Conservation (phyloP, 2,797 vertebrate species). For the Cirrhinus mrigala region DNA sequence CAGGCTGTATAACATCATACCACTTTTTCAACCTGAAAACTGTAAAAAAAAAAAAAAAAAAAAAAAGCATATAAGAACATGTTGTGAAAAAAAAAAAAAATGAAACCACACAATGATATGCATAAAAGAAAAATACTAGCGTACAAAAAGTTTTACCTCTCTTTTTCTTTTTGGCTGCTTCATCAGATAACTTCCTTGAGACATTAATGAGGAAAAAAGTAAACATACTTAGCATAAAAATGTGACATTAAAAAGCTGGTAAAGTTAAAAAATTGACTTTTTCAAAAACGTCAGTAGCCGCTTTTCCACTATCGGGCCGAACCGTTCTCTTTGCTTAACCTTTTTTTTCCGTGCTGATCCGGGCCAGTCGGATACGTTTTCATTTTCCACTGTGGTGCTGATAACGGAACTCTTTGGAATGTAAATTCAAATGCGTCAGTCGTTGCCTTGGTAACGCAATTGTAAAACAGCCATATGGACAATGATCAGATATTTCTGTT, state of each 20-base stretch:
- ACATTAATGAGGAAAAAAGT: conserved; percentile 42
- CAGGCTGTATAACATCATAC: conserved; percentile 69
- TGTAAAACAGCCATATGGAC: no score
- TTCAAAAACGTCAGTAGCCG: neutral
- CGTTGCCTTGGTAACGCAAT: no score
- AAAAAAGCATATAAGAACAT: neutral
- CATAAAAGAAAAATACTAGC: neutral
- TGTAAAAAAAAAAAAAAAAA: conserved; percentile 11
- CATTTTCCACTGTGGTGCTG: no score
- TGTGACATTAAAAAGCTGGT: neutral
- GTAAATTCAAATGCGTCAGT: no score
- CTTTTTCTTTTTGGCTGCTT: neutral
- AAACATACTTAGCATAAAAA: neutral
- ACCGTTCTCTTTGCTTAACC: no score
- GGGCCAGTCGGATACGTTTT: no score
- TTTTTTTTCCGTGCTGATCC: no score
- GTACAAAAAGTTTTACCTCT: conserved; percentile 56
- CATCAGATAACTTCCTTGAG: conserved; percentile 71
- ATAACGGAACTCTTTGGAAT: no score
- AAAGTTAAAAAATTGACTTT: no score
- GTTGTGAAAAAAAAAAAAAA: neutral
- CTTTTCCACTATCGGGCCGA: no score
- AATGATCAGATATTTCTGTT: no score
- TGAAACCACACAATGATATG: neutral
- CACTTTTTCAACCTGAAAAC: conserved; percentile 73